Conservation (phyloP, 2,113 vertebrate species). For the Sigmodon hispidus region DNA sequence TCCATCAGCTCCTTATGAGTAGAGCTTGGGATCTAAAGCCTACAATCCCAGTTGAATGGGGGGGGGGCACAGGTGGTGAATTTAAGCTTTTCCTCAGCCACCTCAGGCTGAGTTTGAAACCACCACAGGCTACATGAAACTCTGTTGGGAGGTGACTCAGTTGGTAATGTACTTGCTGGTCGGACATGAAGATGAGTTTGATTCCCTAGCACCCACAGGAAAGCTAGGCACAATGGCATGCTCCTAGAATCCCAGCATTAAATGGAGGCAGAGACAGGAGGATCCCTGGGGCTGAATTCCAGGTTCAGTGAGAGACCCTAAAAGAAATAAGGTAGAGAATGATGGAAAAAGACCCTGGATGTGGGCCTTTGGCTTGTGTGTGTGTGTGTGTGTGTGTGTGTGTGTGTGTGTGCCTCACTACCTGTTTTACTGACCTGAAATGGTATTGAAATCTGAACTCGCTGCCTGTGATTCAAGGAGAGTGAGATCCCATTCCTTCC, state of each 20-base stretch:
- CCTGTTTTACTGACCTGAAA: neutral
- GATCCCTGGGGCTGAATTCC: neutral
- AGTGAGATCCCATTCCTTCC: neutral
- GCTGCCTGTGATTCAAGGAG: neutral
- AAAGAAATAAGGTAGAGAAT: neutral
- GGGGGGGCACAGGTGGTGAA: neutral
- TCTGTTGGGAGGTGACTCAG: neutral
- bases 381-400: neutral
- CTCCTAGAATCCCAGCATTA: neutral
- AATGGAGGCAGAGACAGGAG: neutral
- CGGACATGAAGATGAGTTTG: neutral
- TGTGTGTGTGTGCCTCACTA: neutral
- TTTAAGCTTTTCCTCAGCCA: neutral
- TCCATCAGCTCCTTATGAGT: neutral
- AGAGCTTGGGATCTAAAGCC: neutral
- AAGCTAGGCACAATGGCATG: neutral
- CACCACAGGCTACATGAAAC: neutral
- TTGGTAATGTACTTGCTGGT: neutral
- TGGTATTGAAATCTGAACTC: neutral
- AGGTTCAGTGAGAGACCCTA: neutral
- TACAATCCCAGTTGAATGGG: neutral
- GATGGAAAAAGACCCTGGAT: no score
- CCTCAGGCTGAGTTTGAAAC: no score
- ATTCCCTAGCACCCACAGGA: neutral
- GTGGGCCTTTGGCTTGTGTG: no score